phyloP scores from a whole-genome alignment of 2,888 invertebrate genomes.

The Drosophila leonis region DNA sequence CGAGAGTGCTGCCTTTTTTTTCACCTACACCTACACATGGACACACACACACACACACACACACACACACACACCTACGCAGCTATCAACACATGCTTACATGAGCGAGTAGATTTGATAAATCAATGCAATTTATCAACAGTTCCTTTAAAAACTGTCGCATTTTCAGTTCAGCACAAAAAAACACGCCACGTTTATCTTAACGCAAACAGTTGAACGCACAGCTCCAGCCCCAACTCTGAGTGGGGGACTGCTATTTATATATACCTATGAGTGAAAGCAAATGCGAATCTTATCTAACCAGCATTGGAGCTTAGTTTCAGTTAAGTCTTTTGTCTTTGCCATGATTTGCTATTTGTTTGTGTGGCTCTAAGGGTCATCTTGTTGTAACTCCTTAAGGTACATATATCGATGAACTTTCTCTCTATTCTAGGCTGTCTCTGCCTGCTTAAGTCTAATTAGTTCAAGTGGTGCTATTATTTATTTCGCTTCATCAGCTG shows the following conservation, averaged over 20 bases:
- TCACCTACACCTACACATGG: slow-evolving; percentile 10
- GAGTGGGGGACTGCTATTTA: neutral
- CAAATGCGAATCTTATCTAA: slow-evolving; percentile 63
- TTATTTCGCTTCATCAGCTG: neutral
- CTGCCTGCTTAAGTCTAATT: neutral
- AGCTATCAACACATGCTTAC: slow-evolving; percentile 19
- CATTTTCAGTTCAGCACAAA: slow-evolving; percentile 39
- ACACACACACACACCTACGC: neutral
- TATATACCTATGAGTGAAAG: neutral
- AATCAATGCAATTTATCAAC: slow-evolving; percentile 79
- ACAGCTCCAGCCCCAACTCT: slow-evolving; percentile 4
- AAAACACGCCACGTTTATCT: slow-evolving; percentile 58
- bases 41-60: slow-evolving; percentile 2
- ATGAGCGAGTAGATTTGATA: slow-evolving; percentile 63
- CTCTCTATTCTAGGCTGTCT: neutral
- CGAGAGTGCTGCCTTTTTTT: slow-evolving; percentile 27
- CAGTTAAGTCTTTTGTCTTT: slow-evolving; percentile 57
- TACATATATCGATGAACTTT: neutral
- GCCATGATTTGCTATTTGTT: neutral
- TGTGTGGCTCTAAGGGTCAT: neutral
- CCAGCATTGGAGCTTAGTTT: slow-evolving; percentile 61
- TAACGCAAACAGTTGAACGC: slow-evolving; percentile 54
- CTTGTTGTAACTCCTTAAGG: neutral
- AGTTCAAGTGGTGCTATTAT: neutral
- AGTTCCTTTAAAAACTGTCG: slow-evolving; percentile 72